A percentile compares a stretch with the other conserved stretches of the same genome.
phyloP scores from a whole-genome alignment of 2,113 vertebrate species.

The Oophaga pumilio region DNA sequence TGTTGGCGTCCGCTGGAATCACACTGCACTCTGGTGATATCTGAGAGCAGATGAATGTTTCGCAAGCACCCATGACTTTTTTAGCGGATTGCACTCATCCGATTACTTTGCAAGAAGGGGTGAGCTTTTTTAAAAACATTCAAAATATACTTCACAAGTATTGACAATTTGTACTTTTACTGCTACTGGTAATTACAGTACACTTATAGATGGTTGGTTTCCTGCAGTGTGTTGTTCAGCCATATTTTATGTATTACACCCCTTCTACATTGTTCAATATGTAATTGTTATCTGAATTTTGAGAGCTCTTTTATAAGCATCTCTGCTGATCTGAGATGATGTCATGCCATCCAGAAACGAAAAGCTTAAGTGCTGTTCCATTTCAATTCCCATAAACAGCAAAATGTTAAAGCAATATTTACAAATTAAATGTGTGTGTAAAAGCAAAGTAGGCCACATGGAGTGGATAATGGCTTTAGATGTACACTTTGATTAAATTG shows the following conservation, averaged over 20 bases:
- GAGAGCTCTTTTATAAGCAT: neutral
- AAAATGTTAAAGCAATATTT: slow-evolving; percentile 55
- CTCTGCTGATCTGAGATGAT: slow-evolving; percentile 18
- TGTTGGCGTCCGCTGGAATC: too few species aligned
- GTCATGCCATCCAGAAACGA: slow-evolving; percentile 32
- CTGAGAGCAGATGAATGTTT: too few species aligned
- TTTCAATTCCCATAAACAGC: slow-evolving; percentile 40
- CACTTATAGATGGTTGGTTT: neutral
- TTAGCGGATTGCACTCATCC: too few species aligned
- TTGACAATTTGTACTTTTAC: neutral
- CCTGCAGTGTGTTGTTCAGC: neutral
- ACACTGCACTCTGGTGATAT: too few species aligned
- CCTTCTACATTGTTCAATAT: neutral
- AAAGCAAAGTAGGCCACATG: slow-evolving; percentile 49
- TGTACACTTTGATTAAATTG: slow-evolving; percentile 50
- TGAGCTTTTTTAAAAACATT: too few species aligned
- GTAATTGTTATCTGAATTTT: neutral
- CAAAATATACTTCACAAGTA: too few species aligned
- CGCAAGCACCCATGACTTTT: too few species aligned
- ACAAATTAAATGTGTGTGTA: slow-evolving; percentile 53
- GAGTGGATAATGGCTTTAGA: slow-evolving; percentile 13
- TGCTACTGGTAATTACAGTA: neutral
- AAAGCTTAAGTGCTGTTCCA: slow-evolving; percentile 46
- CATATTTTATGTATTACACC: neutral
- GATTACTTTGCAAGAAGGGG: too few species aligned